Conservation (phyloP, 2,113 vertebrate genomes). For the Lepus europaeus region DNA sequence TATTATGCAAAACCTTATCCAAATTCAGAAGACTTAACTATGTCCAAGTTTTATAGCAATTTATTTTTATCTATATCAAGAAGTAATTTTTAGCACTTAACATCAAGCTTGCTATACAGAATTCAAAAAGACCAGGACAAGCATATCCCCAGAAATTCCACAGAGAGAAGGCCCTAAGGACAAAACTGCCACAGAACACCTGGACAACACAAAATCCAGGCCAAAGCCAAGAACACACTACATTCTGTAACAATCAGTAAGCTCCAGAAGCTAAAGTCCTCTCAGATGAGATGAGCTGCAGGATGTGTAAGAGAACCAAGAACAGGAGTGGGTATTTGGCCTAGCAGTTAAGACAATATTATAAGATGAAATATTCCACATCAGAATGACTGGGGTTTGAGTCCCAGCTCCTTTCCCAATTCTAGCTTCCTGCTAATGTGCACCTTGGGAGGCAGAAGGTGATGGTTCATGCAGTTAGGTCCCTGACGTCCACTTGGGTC, state of each 20-base stretch:
- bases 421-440: no score
- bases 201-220: background rate
- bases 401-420: no score
- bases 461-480: no score
- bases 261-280: background rate
- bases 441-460: no score
- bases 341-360: no score
- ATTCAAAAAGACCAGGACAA: background rate
- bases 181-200: background rate
- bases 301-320: background rate
- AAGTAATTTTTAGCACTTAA: slow-evolving; percentile 25
- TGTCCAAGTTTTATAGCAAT: background rate
- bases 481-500: no score
- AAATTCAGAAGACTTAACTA: slow-evolving; percentile 4
- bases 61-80: slow-evolving; percentile 32
- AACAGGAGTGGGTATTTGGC: background rate
- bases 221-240: background rate
- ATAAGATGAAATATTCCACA: no score
- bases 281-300: background rate
- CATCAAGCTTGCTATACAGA: slow-evolving; percentile 1
- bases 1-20: background rate
- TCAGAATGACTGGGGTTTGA: no score
- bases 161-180: background rate
- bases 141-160: background rate
- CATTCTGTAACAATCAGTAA: background rate